phyloP scores from a whole-genome alignment of 2,888 invertebrate genomes.

The Carabus problematicus region DNA sequence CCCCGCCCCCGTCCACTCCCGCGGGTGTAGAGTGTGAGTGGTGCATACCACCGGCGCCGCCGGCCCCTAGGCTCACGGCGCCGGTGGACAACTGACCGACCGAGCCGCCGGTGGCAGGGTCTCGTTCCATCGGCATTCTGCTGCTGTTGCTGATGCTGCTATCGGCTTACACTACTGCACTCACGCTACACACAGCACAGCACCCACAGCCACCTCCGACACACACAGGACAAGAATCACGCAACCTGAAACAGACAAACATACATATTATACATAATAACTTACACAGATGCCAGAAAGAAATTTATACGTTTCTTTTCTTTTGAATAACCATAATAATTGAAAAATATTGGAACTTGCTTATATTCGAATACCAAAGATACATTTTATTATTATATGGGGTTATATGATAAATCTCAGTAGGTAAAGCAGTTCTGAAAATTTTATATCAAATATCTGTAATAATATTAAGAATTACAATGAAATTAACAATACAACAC shows the following conservation, averaged over 20 bases:
- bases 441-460: too few relatives aligned
- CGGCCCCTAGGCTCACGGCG: constrained; percentile 46
- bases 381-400: too few relatives aligned
- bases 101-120: constrained; percentile 54
- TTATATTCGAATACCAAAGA: too few relatives aligned
- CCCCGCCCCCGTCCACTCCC: constrained; percentile 77
- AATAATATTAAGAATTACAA: too few relatives aligned
- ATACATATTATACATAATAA: not conserved
- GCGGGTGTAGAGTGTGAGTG: constrained; percentile 86
- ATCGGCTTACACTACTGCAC: constrained; percentile 8
- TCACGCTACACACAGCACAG: constrained; percentile 3
- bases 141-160: not conserved
- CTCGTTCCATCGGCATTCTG: constrained; percentile 48
- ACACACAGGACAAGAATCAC: constrained; percentile 30
- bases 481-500: too few relatives aligned
- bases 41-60: constrained; percentile 68
- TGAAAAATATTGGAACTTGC: too few relatives aligned
- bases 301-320: not conserved
- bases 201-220: constrained; percentile 1
- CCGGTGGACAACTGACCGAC: constrained; percentile 57
- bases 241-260: constrained; percentile 42
- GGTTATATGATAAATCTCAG: too few relatives aligned
- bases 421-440: too few relatives aligned
- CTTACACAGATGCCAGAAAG: not conserved
- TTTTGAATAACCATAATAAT: too few relatives aligned